Evolutionary conservation across 2,797 vertebrate genomes (phyloP).

Genomic region (Setipinna tenuifilis): DNA sequence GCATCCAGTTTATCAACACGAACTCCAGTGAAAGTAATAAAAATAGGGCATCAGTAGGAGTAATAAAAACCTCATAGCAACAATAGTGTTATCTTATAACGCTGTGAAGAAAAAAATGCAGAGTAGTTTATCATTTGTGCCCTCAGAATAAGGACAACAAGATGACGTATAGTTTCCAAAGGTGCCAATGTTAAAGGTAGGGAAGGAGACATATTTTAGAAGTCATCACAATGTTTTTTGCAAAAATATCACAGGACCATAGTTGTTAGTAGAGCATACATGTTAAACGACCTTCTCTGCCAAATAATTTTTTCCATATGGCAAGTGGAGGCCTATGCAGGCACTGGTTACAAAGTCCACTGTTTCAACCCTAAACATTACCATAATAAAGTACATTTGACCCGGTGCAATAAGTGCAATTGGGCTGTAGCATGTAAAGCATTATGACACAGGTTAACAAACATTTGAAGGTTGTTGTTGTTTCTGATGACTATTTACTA

Average conservation of each 20-base stretch:
- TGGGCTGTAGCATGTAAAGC: background rate
- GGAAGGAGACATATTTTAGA: too few relatives aligned
- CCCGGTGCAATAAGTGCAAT: background rate
- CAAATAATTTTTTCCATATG: background rate
- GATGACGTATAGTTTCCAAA: too few relatives aligned
- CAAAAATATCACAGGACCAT: background rate
- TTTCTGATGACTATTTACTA: constrained; percentile 51
- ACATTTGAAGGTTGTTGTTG: background rate
- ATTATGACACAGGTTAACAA: background rate
- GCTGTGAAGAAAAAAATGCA: background rate
- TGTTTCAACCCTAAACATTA: too few relatives aligned
- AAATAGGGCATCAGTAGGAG: background rate
- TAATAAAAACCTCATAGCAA: background rate
- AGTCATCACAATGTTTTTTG: too few relatives aligned
- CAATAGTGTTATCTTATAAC: background rate
- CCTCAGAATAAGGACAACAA: too few relatives aligned
- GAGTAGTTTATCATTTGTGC: background rate
- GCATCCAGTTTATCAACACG: background rate
- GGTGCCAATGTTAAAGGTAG: too few relatives aligned
- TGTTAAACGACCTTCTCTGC: background rate
- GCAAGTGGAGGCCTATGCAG: too few relatives aligned
- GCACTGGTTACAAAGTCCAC: too few relatives aligned
- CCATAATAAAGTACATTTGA: too few relatives aligned
- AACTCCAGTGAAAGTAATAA: background rate
- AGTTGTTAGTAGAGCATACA: background rate